phyloP scores from a whole-genome alignment of 92 coral and sea anemone genomes.

The Muricea muricata region DNA sequence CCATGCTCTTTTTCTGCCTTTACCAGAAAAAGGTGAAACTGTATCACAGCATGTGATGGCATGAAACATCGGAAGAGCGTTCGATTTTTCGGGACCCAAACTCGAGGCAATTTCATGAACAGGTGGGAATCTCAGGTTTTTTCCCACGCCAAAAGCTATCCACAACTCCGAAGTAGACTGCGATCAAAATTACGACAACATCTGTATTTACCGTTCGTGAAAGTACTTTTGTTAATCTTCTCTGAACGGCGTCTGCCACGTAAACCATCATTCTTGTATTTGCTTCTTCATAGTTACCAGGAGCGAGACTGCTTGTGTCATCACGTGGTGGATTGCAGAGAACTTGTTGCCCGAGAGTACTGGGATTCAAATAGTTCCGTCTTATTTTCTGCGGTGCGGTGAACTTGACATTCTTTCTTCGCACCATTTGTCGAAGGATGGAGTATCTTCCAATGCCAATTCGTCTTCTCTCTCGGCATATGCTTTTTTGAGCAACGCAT shows the following conservation, averaged over 20 bases:
- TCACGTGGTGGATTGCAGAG: slow-evolving; percentile 30
- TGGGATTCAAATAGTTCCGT: slow-evolving; percentile 41
- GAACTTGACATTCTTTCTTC: slow-evolving; percentile 26
- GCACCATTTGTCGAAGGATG: slow-evolving; percentile 37
- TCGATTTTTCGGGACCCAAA: slow-evolving; percentile 27
- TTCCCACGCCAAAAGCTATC: slow-evolving; percentile 32
- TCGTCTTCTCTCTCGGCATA: slow-evolving; percentile 48
- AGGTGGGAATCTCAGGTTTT: slow-evolving; percentile 31
- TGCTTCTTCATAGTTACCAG: slow-evolving; percentile 34
- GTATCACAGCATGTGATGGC: slow-evolving; percentile 7
- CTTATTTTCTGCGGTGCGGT: slow-evolving; percentile 58
- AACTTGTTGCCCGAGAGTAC: slow-evolving; percentile 19
- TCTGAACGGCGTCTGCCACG: slow-evolving; percentile 17
- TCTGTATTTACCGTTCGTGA: slow-evolving; percentile 20
- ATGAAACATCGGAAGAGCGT: slow-evolving; percentile 20
- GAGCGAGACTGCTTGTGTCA: slow-evolving; percentile 30
- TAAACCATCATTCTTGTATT: slow-evolving; percentile 39
- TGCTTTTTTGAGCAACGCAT: slow-evolving; percentile 57
- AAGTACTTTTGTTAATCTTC: slow-evolving; percentile 27
- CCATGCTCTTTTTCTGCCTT: slow-evolving; percentile 16
- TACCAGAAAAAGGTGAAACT: slow-evolving; percentile 11
- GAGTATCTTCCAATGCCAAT: slow-evolving; percentile 17
- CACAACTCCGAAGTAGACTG: slow-evolving; percentile 18
- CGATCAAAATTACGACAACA: slow-evolving; percentile 10
- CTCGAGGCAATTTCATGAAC: slow-evolving; percentile 37